Conservation (phyloP, 1,140 invertebrate species). For the Zaprionus ghesquierei region DNA sequence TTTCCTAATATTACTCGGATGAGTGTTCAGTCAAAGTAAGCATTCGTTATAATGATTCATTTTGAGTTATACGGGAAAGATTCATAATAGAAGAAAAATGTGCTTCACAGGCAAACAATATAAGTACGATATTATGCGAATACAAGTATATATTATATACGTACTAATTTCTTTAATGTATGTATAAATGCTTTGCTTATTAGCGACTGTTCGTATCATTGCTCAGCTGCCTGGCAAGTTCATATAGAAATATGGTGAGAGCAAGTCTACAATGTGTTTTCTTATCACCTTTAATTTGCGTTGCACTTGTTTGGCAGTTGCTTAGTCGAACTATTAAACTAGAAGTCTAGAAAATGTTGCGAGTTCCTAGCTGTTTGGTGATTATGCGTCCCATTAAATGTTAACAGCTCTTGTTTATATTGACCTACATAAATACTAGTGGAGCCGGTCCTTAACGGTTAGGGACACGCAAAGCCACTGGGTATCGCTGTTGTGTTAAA, state of each 20-base stretch:
- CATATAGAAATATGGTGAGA: not conserved
- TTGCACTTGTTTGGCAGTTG: not conserved
- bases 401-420: conserved; percentile 10
- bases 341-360: too few relatives aligned
- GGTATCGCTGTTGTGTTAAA: conserved; percentile 5
- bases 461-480: conserved; percentile 34
- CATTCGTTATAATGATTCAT: conserved; percentile 45
- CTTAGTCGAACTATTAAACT: not conserved
- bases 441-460: conserved; percentile 14
- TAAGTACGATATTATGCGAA: conserved; percentile 15
- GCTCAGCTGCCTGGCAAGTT: not conserved
- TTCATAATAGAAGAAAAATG: conserved; percentile 10
- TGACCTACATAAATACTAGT: conserved; percentile 59
- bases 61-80: not conserved
- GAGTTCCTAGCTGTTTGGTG: not conserved
- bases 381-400: conserved; percentile 24
- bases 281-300: not conserved
- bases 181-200: conserved; percentile 31
- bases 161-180: conserved; percentile 8
- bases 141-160: conserved; percentile 13
- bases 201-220: conserved; percentile 28
- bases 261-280: not conserved
- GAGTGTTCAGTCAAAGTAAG: not conserved
- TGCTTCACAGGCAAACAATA: conserved; percentile 51
- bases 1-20: not conserved